These are phyloP conservation scores for Marronus borbonicus DNA, from an alignment of 2,888 invertebrate genomes.

Conservation along the genomic window DNA sequence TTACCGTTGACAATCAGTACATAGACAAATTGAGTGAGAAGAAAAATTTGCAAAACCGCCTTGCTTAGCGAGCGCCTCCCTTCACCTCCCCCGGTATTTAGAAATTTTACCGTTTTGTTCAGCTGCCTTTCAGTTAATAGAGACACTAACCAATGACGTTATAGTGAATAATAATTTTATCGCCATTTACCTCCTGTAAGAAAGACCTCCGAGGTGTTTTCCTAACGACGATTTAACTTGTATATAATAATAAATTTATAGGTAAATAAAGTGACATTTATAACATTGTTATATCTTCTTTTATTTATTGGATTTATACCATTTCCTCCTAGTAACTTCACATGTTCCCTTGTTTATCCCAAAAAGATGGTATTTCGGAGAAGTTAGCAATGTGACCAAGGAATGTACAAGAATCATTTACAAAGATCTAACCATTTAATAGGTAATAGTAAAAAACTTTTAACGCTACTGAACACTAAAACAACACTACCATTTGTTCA, in stretches of 20 bases:
- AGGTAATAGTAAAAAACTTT: no score
- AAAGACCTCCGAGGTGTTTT: constrained; percentile 1
- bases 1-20: constrained; percentile 70
- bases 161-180: constrained; percentile 6
- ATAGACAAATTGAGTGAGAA: constrained; percentile 57
- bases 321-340: background rate
- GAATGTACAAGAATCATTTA: no score
- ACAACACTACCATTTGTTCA: no score
- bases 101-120: background rate
- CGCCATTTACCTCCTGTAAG: constrained; percentile 22
- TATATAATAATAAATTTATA: constrained; percentile 15
- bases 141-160: constrained; percentile 12
- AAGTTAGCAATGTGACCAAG: no score
- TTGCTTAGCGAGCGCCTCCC: constrained; percentile 38
- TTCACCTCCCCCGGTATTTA: constrained; percentile 17
- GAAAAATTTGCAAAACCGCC: constrained; percentile 48
- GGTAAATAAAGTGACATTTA: background rate
- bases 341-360: no score
- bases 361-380: no score
- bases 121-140: constrained; percentile 9
- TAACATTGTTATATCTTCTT: background rate
- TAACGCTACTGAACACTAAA: no score
- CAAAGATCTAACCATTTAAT: no score
- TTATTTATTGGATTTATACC: background rate
- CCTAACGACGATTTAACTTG: constrained; percentile 22